Percentiles rank a stretch among this genome's conserved stretches.
phyloP scores from a whole-genome alignment of 2,113 vertebrate species.

The Tenebrosternarchus preto region DNA sequence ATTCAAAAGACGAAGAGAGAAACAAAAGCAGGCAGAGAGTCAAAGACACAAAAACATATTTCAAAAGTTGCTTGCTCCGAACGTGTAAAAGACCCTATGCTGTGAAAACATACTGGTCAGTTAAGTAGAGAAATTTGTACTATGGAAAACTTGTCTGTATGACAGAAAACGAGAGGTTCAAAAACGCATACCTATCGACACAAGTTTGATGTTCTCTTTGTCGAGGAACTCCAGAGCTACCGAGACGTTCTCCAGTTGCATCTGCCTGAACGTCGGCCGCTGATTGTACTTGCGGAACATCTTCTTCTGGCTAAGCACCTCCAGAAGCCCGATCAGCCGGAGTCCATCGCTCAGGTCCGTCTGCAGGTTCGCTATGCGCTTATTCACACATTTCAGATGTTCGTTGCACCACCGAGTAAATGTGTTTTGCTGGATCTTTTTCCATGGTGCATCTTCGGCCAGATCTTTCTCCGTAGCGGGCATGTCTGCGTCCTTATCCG shows the following conservation, averaged over 20 bases:
- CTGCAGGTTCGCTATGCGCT: constrained; percentile 81
- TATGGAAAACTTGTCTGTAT: constrained; percentile 5
- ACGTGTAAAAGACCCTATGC: neutral
- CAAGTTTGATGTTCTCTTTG: constrained; percentile 84
- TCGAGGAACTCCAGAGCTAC: constrained; percentile 86
- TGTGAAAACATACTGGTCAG: neutral
- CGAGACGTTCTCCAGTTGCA: constrained; percentile 88
- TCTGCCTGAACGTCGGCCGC: constrained; percentile 85
- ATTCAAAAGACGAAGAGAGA: neutral
- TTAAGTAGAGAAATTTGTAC: neutral
- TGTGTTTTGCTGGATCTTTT: constrained; percentile 86
- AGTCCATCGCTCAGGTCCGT: constrained; percentile 83
- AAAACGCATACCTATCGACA: constrained; percentile 79
- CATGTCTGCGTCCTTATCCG: constrained; percentile 83
- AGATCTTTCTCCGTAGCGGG: constrained; percentile 86
- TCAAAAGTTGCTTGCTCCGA: too few relatives aligned
- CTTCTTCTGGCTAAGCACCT: constrained; percentile 87
- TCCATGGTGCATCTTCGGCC: constrained; percentile 85
- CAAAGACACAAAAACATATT: neutral
- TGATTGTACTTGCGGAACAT: constrained; percentile 87
- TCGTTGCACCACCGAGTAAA: constrained; percentile 86
- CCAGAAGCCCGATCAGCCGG: constrained; percentile 83
- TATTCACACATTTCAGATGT: constrained; percentile 84
- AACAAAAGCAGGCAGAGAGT: too few relatives aligned
- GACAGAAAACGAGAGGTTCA: neutral